Evolutionary conservation across 2,113 vertebrate species (phyloP).

Genomic region (Isurus oxyrinchus): DNA sequence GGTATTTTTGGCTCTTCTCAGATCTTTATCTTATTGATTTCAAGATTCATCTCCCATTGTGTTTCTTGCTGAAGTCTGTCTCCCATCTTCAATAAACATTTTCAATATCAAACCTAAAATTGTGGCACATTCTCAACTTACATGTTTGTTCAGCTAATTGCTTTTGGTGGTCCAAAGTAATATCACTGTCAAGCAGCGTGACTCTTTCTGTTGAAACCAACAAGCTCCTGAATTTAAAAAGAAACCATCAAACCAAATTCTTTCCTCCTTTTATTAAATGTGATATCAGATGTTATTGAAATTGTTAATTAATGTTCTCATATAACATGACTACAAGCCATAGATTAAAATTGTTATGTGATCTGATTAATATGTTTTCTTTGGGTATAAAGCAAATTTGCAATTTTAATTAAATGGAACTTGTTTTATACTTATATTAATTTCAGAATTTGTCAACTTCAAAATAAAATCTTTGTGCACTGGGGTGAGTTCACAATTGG

Average conservation of each 20-base stretch:
- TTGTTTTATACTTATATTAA: background rate
- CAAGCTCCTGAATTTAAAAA: background rate
- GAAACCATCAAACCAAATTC: background rate
- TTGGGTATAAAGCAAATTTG: background rate
- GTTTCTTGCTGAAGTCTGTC: background rate
- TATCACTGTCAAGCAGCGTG: background rate
- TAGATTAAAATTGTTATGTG: background rate
- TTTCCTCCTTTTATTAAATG: background rate
- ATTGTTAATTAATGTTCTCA: background rate
- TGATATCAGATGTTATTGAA: background rate
- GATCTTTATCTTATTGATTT: background rate
- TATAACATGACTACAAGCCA: background rate
- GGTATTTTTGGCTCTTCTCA: background rate
- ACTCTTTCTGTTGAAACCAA: background rate
- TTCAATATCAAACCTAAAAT: background rate
- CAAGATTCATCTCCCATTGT: background rate
- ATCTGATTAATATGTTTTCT: background rate
- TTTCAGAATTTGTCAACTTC: constrained; percentile 14
- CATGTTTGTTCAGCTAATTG: background rate
- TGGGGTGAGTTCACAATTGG: background rate
- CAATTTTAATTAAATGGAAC: constrained; percentile 12
- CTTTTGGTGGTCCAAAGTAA: background rate
- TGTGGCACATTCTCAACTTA: background rate
- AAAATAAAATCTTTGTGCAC: constrained; percentile 1
- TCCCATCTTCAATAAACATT: background rate